Evolutionary conservation across 2,113 vertebrate genomes (phyloP).

Genomic region (Clarias batrachus): DNA sequence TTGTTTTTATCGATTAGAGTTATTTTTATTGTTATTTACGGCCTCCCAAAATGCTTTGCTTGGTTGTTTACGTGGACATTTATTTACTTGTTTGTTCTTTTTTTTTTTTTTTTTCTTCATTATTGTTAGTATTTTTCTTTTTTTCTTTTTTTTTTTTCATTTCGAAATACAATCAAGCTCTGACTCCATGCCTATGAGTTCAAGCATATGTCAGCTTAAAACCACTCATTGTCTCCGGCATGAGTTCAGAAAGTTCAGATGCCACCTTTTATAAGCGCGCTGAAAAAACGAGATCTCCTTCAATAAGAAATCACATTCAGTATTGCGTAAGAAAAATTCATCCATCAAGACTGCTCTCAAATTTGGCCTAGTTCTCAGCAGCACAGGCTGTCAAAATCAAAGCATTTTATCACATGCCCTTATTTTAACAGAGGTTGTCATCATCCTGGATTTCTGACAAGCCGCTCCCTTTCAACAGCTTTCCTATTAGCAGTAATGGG

Average conservation of each 20-base stretch:
- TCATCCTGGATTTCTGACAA: neutral
- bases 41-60: neutral
- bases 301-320: too few species aligned
- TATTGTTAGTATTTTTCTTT: too few species aligned
- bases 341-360: neutral
- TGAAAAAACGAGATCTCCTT: neutral
- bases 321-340: neutral
- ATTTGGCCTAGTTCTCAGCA: conserved; percentile 11
- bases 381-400: neutral
- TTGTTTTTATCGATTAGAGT: too few species aligned
- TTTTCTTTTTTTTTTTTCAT: too few species aligned
- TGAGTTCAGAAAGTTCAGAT: neutral
- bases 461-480: neutral
- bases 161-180: conserved; percentile 18
- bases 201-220: neutral
- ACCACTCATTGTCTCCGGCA: neutral
- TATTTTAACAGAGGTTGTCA: neutral
- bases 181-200: neutral
- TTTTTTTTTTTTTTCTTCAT: neutral
- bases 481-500: neutral
- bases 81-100: neutral
- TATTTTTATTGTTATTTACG: neutral
- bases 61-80: neutral
- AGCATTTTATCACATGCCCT: neutral
- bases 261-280: neutral